Conservation (phyloP, 2,113 vertebrate genomes). For the Ivindomyrus marchei region DNA sequence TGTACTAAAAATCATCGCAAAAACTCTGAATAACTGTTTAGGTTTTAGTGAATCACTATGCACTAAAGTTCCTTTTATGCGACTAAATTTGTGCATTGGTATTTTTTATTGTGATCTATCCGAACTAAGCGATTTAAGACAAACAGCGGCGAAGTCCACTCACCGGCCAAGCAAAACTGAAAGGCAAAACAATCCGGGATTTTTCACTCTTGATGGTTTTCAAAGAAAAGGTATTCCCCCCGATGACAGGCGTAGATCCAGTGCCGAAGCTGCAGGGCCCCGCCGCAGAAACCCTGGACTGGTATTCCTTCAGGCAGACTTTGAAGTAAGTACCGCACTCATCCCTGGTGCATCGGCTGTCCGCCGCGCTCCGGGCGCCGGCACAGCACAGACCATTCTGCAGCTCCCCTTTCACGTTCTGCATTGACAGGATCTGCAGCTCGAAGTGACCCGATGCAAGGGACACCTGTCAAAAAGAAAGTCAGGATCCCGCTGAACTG, state of each 20-base stretch:
- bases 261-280: conserved; percentile 85
- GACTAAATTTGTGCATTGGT: neutral
- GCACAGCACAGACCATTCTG: conserved; percentile 82
- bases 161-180: conserved; percentile 95
- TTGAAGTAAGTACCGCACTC: conserved; percentile 86
- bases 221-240: conserved; percentile 78
- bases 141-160: conserved; percentile 40
- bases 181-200: conserved; percentile 75
- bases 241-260: conserved; percentile 78
- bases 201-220: conserved; percentile 60
- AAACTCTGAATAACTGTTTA: neutral
- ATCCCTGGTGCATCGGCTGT: conserved; percentile 65
- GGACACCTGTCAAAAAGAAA: conserved; percentile 62
- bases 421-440: conserved; percentile 80
- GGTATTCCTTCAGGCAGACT: conserved; percentile 91
- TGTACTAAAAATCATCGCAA: neutral
- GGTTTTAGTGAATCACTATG: neutral
- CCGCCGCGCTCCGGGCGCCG: conserved; percentile 62
- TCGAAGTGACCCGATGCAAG: conserved; percentile 80
- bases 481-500: neutral
- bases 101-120: neutral
- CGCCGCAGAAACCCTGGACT: conserved; percentile 71
- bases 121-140: neutral
- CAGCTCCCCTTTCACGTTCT: conserved; percentile 78
- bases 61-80: neutral